A percentile compares a stretch with the other conserved stretches of the same genome.
Conservation (phyloP, 2,888 invertebrate genomes). For the Cantharis rufa region DNA sequence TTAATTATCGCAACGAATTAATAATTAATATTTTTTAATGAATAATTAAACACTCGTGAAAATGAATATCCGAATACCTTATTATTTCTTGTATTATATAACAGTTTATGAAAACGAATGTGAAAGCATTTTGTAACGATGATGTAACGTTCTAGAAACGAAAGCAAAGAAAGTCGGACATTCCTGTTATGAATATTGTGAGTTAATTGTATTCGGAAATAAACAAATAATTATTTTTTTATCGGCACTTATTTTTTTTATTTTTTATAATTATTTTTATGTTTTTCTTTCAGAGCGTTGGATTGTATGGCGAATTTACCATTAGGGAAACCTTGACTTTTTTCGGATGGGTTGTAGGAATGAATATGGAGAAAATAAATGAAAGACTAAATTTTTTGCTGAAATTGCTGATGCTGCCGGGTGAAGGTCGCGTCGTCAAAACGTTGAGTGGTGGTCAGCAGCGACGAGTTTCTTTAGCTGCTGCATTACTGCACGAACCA, state of each 20-base stretch:
- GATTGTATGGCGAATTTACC: conserved; percentile 53
- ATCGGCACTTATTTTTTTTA: background rate
- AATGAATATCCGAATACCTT: background rate
- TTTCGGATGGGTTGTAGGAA: conserved; percentile 53
- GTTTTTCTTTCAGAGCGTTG: conserved; percentile 47
- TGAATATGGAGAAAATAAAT: conserved; percentile 47
- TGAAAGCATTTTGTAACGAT: background rate
- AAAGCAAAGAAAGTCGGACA: conserved; percentile 4
- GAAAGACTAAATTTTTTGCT: conserved; percentile 6
- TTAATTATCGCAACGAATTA: background rate
- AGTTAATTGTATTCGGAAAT: background rate
- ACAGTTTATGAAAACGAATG: background rate
- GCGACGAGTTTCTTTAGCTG: conserved; percentile 84
- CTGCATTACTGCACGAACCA: conserved; percentile 86
- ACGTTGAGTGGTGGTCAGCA: conserved; percentile 89
- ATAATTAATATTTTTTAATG: background rate
- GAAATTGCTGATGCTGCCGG: conserved; percentile 44
- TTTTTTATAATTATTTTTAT: background rate
- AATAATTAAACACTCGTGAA: background rate
- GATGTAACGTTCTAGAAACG: conserved; percentile 2
- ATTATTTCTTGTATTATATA: background rate
- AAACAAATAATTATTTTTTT: background rate
- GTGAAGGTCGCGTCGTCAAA: conserved; percentile 60
- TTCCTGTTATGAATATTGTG: background rate
- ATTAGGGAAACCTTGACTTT: conserved; percentile 52